phyloP scores from a whole-genome alignment of 2,888 invertebrate genomes.

The Tetropium fuscum region DNA sequence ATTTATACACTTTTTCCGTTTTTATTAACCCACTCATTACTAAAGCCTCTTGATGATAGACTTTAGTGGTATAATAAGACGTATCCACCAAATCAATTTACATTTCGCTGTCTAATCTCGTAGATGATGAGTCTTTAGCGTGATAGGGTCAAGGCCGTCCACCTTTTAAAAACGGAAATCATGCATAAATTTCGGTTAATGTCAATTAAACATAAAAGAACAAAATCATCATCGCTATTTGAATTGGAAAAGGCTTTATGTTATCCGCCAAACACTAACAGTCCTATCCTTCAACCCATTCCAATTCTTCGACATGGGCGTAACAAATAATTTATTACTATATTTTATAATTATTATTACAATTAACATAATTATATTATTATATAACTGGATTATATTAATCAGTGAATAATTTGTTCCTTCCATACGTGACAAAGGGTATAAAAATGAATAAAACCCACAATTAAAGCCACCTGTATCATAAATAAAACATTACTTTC shows the following conservation, averaged over 20 bases:
- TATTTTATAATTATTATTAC: too few species aligned
- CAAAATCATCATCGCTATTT: conserved; percentile 25
- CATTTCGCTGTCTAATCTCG: conserved; percentile 15
- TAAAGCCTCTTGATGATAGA: neutral
- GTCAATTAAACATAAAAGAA: conserved; percentile 38
- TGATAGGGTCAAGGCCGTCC: conserved; percentile 39
- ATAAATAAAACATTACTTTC: too few species aligned
- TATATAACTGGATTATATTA: neutral
- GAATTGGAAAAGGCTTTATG: conserved; percentile 26
- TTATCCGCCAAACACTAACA: conserved; percentile 25
- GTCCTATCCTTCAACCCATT: conserved; percentile 18
- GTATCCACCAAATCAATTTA: conserved; percentile 19
- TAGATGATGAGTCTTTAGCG: conserved; percentile 30
- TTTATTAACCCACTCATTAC: neutral
- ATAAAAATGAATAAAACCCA: neutral
- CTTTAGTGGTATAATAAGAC: conserved; percentile 9
- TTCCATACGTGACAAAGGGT: neutral
- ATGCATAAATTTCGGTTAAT: conserved; percentile 44
- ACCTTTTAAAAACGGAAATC: conserved; percentile 40
- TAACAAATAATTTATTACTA: too few species aligned
- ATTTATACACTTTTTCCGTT: too few species aligned
- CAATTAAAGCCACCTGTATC: neutral
- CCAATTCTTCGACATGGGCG: conserved; percentile 17
- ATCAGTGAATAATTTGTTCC: neutral
- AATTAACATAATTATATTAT: too few species aligned